A percentile compares a stretch with the other conserved stretches of the same genome.
These are phyloP conservation scores for Stylophora pistillata DNA, from an alignment of 64 coral and sea anemone species.

Conservation along the genomic window DNA sequence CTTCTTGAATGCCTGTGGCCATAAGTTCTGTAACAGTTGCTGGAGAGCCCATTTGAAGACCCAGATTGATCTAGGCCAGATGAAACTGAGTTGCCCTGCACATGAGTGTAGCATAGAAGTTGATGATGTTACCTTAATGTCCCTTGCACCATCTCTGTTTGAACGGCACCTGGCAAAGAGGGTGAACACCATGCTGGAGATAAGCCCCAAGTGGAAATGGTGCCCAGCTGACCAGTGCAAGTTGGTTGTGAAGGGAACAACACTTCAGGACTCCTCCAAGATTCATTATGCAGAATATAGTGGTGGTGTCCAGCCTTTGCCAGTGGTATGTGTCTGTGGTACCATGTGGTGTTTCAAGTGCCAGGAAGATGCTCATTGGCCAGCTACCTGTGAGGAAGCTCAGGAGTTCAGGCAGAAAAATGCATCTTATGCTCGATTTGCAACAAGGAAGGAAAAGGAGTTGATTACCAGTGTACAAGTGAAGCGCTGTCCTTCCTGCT, in stretches of 20 bases:
- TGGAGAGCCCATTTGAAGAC: conserved; percentile 56
- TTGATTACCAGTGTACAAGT: conserved; percentile 50
- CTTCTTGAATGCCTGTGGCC: conserved; percentile 41
- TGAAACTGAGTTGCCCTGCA: conserved; percentile 52
- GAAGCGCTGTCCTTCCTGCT: conserved; percentile 60
- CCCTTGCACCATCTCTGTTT: conserved; percentile 65
- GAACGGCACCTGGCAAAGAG: conserved; percentile 19
- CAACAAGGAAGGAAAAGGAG: conserved; percentile 1
- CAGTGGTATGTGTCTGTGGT: conserved; percentile 73
- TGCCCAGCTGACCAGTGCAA: conserved; percentile 67
- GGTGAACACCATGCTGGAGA: conserved; percentile 34
- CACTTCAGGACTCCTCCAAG: neutral
- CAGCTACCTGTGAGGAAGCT: conserved; percentile 70
- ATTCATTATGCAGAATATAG: neutral
- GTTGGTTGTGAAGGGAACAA: conserved; percentile 44
- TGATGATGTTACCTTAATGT: conserved; percentile 71
- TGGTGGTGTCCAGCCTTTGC: neutral
- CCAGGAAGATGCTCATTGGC: conserved; percentile 79
- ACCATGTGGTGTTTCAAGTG: conserved; percentile 76
- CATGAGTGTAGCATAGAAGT: conserved; percentile 35
- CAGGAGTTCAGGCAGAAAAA: conserved; percentile 45
- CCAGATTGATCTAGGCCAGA: conserved; percentile 45
- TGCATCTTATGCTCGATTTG: conserved; percentile 18
- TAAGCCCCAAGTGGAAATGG: conserved; percentile 47
- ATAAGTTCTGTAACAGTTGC: conserved; percentile 74